Percentiles rank a stretch among this genome's conserved stretches.
phyloP scores from a whole-genome alignment of 2,113 vertebrate genomes.

The Numenius arquata region DNA sequence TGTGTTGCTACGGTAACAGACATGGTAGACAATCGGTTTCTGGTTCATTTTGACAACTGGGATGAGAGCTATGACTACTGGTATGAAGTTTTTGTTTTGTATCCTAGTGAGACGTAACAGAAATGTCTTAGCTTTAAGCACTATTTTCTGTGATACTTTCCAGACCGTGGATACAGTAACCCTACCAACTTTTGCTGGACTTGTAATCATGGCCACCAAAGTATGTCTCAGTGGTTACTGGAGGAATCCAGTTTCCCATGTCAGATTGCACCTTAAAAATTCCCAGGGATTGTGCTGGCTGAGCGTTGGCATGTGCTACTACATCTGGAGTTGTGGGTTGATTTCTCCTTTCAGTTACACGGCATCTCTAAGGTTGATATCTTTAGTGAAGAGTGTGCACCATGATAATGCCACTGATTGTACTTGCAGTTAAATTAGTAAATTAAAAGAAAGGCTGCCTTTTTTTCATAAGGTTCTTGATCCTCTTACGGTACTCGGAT shows the following conservation, averaged over 20 bases:
- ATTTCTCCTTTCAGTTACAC: background rate
- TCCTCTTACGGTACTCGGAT: background rate
- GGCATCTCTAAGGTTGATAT: background rate
- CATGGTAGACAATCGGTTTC: slow-evolving; percentile 88
- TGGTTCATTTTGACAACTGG: slow-evolving; percentile 91
- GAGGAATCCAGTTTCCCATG: background rate
- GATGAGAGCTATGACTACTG: slow-evolving; percentile 89
- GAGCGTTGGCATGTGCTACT: background rate
- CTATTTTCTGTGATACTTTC: background rate
- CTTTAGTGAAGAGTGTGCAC: background rate
- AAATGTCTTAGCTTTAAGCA: background rate
- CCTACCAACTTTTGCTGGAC: background rate
- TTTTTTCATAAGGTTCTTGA: background rate
- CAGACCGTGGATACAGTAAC: background rate
- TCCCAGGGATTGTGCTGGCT: background rate
- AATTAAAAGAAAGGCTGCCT: background rate
- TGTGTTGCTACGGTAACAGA: slow-evolving; percentile 87
- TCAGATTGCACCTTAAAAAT: background rate
- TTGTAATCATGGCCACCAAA: background rate
- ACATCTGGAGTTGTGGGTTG: background rate
- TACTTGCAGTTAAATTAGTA: background rate
- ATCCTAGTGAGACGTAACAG: background rate
- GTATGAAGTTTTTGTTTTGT: slow-evolving; percentile 69
- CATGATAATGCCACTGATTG: background rate
- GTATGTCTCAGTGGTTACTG: background rate